Base-by-base conservation (phyloP, 2,113 vertebrate species). In the Thamnophis sirtalis region DNA sequence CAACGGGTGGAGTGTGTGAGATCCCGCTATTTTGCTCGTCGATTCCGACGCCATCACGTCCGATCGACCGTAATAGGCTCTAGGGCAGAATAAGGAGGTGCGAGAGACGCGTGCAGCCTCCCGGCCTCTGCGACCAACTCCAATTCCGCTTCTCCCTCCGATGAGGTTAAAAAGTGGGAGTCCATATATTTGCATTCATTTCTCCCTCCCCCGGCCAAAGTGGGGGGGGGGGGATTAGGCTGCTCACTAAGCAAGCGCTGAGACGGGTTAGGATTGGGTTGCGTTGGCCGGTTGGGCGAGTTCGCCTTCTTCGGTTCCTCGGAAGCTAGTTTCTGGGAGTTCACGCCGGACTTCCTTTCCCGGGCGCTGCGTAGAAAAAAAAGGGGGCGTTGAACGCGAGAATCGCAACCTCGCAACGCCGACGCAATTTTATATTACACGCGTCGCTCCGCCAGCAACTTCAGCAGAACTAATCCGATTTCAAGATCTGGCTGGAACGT, bases 401-500 rank as follows among this genome's bases (percentile, higher is more conserved):
- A 26, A 33, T 1, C 33, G 6, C n/a, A 90, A 8, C 73, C 73
- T 13, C 6, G 2, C 5, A 9, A 24, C 5, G 11, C 17, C 54
- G 4, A 13, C 51, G 11, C 9, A 24, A 17, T 22, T 43, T 3
- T 15, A 6, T 24, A 48, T 9, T 1, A 3, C 0, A 0, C 50
- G 22, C 11, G 10, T 13, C 5, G 22, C 24, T 80, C 21, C 17
- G 51, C 51, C 33, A 28, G 21, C 24, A 54, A 53, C 4, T 38
- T 11, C 33, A 8, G 24, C 50, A 13, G 68, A 54, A 24, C 28
- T 19, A 26, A 60, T 7, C 33, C 28, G 28, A 11, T 33, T 54
- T 51, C 33, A 21, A 53, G 49, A 51, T 73, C 19, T 0, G 89
- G 33, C 28, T 53, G 43, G 51, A 43, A 43, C 5, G 7, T n/a